Percentiles rank a stretch among this genome's conserved stretches.
phyloP scores from a whole-genome alignment of 2,113 vertebrate species.

The Cyprinodon variegatus region DNA sequence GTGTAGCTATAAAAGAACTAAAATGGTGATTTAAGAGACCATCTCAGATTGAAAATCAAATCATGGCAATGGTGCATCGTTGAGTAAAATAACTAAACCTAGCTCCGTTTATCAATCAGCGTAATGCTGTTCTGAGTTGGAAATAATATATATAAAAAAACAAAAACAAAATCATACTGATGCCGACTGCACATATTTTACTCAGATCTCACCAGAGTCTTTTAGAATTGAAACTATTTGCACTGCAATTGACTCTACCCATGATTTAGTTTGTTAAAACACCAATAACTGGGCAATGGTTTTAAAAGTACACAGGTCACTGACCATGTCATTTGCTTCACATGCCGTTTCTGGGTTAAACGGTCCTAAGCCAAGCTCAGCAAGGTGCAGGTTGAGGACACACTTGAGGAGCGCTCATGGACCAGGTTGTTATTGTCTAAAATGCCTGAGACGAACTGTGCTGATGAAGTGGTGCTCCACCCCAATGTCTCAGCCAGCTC shows the following conservation, averaged over 20 bases:
- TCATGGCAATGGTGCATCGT: conserved; percentile 25
- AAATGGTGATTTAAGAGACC: conserved; percentile 65
- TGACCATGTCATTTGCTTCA: not conserved
- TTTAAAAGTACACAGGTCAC: conserved; percentile 11
- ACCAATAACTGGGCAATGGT: conserved; percentile 12
- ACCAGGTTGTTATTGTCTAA: conserved; percentile 65
- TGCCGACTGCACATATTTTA: conserved; percentile 27
- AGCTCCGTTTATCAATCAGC: conserved; percentile 43
- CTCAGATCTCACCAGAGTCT: conserved; percentile 16
- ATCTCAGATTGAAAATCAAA: conserved; percentile 43
- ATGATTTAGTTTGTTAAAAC: not conserved
- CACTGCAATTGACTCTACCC: conserved; percentile 3
- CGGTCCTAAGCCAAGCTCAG: conserved; percentile 53
- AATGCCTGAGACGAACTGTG: conserved; percentile 48
- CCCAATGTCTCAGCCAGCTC: conserved; percentile 34
- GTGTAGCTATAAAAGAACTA: conserved; percentile 67
- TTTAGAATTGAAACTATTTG: conserved; percentile 25
- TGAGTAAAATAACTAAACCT: conserved; percentile 32
- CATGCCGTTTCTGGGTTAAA: conserved; percentile 19
- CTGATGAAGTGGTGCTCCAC: conserved; percentile 23
- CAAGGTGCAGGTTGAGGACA: conserved; percentile 80
- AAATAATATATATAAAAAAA: conserved; percentile 36
- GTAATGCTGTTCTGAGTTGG: conserved; percentile 23
- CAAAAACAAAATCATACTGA: conserved; percentile 21
- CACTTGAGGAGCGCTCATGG: conserved; percentile 76